phyloP scores from a whole-genome alignment of 2,797 vertebrate species.

The Phrynocephalus vlangalii region DNA sequence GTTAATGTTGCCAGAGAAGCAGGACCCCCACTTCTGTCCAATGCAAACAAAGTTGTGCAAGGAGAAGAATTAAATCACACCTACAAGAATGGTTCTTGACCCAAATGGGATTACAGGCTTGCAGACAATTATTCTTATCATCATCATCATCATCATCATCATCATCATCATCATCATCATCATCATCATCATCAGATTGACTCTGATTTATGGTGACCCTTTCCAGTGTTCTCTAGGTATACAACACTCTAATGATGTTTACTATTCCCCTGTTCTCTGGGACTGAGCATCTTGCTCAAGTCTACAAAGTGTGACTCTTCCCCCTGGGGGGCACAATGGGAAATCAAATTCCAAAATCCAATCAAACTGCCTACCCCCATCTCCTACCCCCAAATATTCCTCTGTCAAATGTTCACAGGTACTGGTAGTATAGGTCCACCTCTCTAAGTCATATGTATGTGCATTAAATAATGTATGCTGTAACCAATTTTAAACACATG shows the following conservation, averaged over 20 bases:
- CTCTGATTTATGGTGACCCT: no score
- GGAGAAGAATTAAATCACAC: background rate
- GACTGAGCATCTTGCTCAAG: no score
- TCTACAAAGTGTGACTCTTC: no score
- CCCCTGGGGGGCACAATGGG: no score
- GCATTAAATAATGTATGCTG: constrained; percentile 21
- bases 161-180: no score
- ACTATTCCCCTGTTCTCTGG: no score
- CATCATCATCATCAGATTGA: no score
- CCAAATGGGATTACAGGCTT: constrained; percentile 5
- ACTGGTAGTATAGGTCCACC: background rate
- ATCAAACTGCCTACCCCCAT: background rate
- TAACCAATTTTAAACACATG: constrained; percentile 32
- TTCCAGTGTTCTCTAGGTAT: no score
- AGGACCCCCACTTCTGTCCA: accelerated
- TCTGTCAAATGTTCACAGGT: constrained; percentile 15
- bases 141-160: no score
- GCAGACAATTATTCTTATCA: background rate
- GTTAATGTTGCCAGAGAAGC: background rate
- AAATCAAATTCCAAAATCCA: background rate
- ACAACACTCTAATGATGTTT: no score
- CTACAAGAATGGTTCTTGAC: background rate
- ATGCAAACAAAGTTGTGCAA: background rate
- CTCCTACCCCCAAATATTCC: background rate
- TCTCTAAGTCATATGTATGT: background rate